Percentiles rank a stretch among this genome's conserved stretches.
phyloP scores from a whole-genome alignment of 2,113 vertebrate species.

The Xenotilapia leptura region DNA sequence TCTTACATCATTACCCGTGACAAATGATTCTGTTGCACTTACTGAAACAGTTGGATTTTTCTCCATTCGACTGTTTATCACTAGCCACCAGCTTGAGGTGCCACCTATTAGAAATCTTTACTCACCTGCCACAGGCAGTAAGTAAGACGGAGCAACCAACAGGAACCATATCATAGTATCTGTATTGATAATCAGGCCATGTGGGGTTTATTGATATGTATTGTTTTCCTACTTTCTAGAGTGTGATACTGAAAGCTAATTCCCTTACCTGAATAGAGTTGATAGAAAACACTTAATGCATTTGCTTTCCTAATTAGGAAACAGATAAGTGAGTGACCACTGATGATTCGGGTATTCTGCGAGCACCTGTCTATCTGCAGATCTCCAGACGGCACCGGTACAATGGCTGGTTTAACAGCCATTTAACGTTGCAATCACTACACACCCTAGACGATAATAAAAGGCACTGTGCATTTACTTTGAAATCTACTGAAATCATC shows the following conservation, averaged over 20 bases:
- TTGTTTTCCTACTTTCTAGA: neutral
- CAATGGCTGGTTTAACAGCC: slow-evolving; percentile 55
- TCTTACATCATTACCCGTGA: slow-evolving; percentile 47
- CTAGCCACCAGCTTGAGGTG: slow-evolving; percentile 47
- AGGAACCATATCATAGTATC: slow-evolving; percentile 15
- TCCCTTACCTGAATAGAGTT: neutral
- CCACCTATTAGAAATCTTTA: slow-evolving; percentile 50
- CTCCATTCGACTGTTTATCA: slow-evolving; percentile 47
- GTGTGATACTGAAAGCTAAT: neutral
- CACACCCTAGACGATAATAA: slow-evolving; percentile 39
- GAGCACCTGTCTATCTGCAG: slow-evolving; percentile 50
- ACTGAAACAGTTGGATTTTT: slow-evolving; percentile 16
- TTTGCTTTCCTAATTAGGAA: slow-evolving; percentile 47
- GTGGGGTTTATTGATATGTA: slow-evolving; percentile 29
- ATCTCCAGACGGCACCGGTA: slow-evolving; percentile 52
- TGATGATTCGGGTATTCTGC: slow-evolving; percentile 24
- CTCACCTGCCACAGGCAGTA: slow-evolving; percentile 24
- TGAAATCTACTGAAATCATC: slow-evolving; percentile 45
- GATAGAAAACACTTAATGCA: slow-evolving; percentile 18
- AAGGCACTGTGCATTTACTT: slow-evolving; percentile 17
- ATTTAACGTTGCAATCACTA: slow-evolving; percentile 52
- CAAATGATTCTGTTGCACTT: slow-evolving; percentile 26
- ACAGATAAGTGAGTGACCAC: slow-evolving; percentile 34
- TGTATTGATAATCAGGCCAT: slow-evolving; percentile 12
- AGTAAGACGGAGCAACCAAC: slow-evolving; percentile 37